Evolutionary conservation across 2,888 invertebrate genomes (phyloP), one percentile per base, ranked within the genome.

Genomic region (Drosophila parthenogenetica): DNA sequence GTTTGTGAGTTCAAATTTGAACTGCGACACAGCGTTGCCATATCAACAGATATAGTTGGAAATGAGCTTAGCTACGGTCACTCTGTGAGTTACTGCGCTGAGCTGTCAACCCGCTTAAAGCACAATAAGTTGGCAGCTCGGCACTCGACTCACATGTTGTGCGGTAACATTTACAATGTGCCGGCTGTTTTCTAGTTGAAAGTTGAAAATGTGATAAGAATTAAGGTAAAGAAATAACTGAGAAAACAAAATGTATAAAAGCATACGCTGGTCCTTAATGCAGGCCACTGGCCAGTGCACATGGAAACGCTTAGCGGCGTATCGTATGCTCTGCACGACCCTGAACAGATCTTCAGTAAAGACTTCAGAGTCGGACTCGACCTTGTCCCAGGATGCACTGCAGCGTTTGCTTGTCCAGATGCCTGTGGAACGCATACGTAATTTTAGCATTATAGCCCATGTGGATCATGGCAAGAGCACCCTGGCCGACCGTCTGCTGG

Each of bases 391-490:
- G 48, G 79, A 77, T 29, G 69, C 40, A 8, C 46, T 71, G n/a
- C 53, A 85, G 13, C 66, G 66, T 0, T 72, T 90, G 35, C 79
- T 91, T 4, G 63, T 69, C 0, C 45, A 65, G 7, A 90, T 91
- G 57, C 91, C 92, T 0, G 85, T 90, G 25, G 81, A 90, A 7
- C 87, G 90, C 13, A 97, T 98, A 45, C 93, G 98, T 63, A 99
- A 99, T 92, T 98, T 99, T 90, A 97, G 98, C 92, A 99, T 99
- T 87, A 98, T 99, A 72, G 99, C 99, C n/a, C 99, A 99, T 93
- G 97, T 99, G 1, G 99, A 99, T 92, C 99, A 99, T 93, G 99
- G 99, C 0, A 99, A 99, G 93, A 98, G 98, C 92, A 99, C 99
- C 0, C 93, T 99, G 64, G 98, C 99, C 1, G 99, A 99, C 91